These are phyloP conservation scores for Andrena marginata DNA, from an alignment of 2,888 invertebrate genomes.

Conservation along the genomic window DNA sequence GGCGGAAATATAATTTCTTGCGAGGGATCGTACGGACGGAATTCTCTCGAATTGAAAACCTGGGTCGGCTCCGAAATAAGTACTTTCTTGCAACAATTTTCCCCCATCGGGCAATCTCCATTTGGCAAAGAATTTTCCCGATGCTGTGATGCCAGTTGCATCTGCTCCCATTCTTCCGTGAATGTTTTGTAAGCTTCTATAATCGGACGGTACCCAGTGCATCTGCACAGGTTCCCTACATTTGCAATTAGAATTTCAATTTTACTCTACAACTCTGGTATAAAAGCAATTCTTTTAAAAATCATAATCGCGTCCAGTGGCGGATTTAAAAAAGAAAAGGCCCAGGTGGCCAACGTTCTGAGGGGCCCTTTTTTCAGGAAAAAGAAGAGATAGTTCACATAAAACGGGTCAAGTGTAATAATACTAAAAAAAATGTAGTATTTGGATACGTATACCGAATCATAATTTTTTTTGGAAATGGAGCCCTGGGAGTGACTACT, in stretches of 20 bases:
- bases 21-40: conserved; percentile 90
- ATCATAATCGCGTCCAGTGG: neutral
- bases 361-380: no score
- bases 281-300: neutral
- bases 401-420: no score
- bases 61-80: conserved; percentile 82
- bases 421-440: no score
- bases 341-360: no score
- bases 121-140: conserved; percentile 68
- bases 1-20: conserved; percentile 98
- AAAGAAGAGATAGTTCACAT: no score
- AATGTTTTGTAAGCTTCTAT: conserved; percentile 96
- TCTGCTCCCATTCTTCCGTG: conserved; percentile 90
- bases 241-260: conserved; percentile 10
- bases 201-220: conserved; percentile 97
- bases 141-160: conserved; percentile 80
- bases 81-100: conserved; percentile 87
- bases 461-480: no score
- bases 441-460: no score
- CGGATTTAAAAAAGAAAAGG: no score
- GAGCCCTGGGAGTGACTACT: no score
- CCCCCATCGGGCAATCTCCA: conserved; percentile 88
- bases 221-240: conserved; percentile 92
- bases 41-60: conserved; percentile 88
- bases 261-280: neutral